Base-by-base conservation (phyloP, 2,888 invertebrate species). In the Sinodicranocentrus sp. region DNA sequence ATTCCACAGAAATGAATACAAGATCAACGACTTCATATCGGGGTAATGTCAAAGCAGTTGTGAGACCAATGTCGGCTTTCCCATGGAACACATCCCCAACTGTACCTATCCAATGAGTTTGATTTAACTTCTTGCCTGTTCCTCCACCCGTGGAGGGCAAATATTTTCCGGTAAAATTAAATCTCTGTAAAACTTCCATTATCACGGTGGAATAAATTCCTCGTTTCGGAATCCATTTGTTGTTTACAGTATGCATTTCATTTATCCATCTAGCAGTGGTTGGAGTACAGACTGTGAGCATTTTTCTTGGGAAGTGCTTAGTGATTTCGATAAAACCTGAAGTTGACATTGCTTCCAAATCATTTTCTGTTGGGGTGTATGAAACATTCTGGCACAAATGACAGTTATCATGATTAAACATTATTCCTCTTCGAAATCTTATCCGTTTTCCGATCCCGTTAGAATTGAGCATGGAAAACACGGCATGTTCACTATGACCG, bases 91-190 rank as follows among this genome's bases (percentile, higher is more conserved):
- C 78, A 52, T 87, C 86, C 0, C 71, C 86, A 15, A 86, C 84
- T 1, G 86, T 76, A 1, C 87, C 87, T 10, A 86, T 59, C 87
- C 85, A 87, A 3, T 84, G 83, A 10, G 85, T 85, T 17, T 79
- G 71, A 19, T 73, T 48, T 15, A 63, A 72, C 0, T 26, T 21
- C 10, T 19, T 21, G 0, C 82, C 73, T 0, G 85, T 86, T 3
- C 83, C 84, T 0, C 86, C 86, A 19, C 86, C 87, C 6, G 57
- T 48, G 10, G 84, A 85, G 0, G 85, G 86, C 39, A 86, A 87
- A 19, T 67, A 71, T 17, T 75, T 59, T 33, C 79, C 77, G 8
- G 84, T 84, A 43, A 87, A 86, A 54, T 87, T 87, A 15, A 85
- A 57, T 25, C 68, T 63, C 0, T 8, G 21, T 26, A 65, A 26